A percentile compares a stretch with the other conserved stretches of the same genome.
Evolutionary conservation across 2,797 vertebrate species (phyloP).

Genomic region (Crenuchus spilurus): DNA sequence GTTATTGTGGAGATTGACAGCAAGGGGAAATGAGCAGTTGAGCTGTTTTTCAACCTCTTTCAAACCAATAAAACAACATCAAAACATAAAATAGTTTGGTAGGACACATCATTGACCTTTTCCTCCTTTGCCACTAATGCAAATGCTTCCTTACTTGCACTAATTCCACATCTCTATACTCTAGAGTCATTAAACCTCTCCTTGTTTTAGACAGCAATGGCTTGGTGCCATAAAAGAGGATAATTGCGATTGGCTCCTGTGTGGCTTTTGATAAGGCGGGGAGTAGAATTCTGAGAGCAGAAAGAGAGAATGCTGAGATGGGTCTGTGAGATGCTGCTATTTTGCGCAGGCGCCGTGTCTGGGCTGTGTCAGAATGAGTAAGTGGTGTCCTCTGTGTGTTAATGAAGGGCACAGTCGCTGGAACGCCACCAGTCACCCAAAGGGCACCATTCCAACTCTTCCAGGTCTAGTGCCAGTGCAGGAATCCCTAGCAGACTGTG

Average conservation of each 20-base stretch:
- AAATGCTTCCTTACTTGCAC: slow-evolving; percentile 21
- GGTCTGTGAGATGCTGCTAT: slow-evolving; percentile 31
- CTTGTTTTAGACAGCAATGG: slow-evolving; percentile 20
- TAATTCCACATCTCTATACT: slow-evolving; percentile 11
- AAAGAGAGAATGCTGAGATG: neutral
- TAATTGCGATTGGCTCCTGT: slow-evolving; percentile 31
- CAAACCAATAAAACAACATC: slow-evolving; percentile 7
- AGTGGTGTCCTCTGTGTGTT: slow-evolving; percentile 53
- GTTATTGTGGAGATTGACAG: neutral
- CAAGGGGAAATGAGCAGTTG: slow-evolving; percentile 27
- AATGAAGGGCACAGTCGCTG: slow-evolving; percentile 30
- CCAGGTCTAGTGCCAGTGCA: neutral
- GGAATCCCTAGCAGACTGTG: neutral
- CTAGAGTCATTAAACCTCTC: slow-evolving; percentile 4
- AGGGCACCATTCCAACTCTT: neutral
- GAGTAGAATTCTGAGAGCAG: neutral
- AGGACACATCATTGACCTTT: slow-evolving; percentile 30
- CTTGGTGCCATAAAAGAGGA: slow-evolving; percentile 15
- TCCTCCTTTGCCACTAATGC: slow-evolving; percentile 14
- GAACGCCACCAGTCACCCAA: neutral
- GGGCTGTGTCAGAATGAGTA: slow-evolving; percentile 53
- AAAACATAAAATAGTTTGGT: slow-evolving; percentile 13
- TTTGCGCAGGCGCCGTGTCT: slow-evolving; percentile 34
- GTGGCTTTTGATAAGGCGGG: slow-evolving; percentile 35
- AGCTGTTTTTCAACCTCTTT: slow-evolving; percentile 1